Percentiles rank a stretch among this genome's conserved stretches.
These are phyloP conservation scores for Platycheirus albimanus DNA, from an alignment of 2,888 invertebrate species.

Conservation along the genomic window DNA sequence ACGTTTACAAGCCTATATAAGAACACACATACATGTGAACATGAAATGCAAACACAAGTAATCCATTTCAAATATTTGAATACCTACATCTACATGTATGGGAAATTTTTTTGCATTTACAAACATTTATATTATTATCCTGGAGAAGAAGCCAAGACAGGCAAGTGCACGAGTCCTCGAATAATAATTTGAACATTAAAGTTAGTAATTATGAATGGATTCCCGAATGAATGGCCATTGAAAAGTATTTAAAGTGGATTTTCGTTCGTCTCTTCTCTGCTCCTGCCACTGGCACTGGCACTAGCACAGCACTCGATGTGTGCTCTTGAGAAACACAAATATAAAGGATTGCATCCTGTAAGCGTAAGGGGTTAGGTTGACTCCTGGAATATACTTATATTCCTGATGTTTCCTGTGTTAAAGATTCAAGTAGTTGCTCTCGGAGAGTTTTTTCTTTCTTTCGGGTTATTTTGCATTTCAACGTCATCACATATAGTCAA, in stretches of 20 bases:
- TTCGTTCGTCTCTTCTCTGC: background rate
- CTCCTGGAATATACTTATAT: background rate
- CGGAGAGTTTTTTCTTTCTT: background rate
- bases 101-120: slow-evolving; percentile 39
- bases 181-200: slow-evolving; percentile 57
- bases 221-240: slow-evolving; percentile 59
- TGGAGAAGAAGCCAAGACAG: background rate
- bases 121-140: slow-evolving; percentile 20
- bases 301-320: slow-evolving; percentile 34
- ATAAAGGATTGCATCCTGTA: slow-evolving; percentile 34
- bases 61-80: slow-evolving; percentile 54
- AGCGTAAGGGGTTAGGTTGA: no score
- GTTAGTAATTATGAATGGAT: slow-evolving; percentile 59
- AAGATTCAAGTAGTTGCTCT: slow-evolving; percentile 1
- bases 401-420: background rate
- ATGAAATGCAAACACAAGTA: slow-evolving; percentile 33
- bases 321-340: slow-evolving; percentile 33
- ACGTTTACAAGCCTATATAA: background rate
- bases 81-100: background rate
- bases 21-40: background rate
- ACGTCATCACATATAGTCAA: slow-evolving; percentile 10
- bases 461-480: slow-evolving; percentile 12
- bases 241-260: slow-evolving; percentile 58
- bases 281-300: slow-evolving; percentile 19
- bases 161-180: slow-evolving; percentile 34